A percentile compares a stretch with the other conserved stretches of the same genome.
These are phyloP conservation scores for Notoglanidium macrostoma DNA, from an alignment of 2,797 vertebrate species.

Conservation along the genomic window DNA sequence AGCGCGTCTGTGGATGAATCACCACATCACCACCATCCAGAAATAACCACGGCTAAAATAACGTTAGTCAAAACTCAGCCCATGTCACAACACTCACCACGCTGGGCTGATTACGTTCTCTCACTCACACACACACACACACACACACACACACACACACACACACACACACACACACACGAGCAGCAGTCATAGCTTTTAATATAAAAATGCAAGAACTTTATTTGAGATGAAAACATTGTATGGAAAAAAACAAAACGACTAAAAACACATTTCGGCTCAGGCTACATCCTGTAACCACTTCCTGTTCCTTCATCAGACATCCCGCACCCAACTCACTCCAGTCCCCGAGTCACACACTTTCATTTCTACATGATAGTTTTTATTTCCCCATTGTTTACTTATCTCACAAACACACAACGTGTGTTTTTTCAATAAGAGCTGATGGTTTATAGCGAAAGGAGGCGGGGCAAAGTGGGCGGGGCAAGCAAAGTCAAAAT, in stretches of 20 bases:
- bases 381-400: neutral
- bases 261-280: neutral
- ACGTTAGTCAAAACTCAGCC: too few relatives aligned
- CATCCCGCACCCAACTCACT: neutral
- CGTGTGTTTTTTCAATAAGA: neutral
- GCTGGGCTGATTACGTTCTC: neutral
- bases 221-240: neutral
- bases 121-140: neutral
- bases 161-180: neutral
- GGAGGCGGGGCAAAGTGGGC: neutral
- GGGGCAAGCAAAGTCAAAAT: neutral
- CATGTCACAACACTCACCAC: too few relatives aligned
- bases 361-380: neutral
- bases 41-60: neutral
- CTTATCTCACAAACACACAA: neutral
- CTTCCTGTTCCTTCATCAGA: constrained; percentile 1
- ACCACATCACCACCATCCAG: neutral
- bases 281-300: constrained; percentile 4
- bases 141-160: neutral
- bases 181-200: neutral
- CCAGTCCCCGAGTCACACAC: neutral
- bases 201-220: neutral
- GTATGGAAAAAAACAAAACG: neutral
- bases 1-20: neutral
- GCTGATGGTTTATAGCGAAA: neutral